Percentiles rank a stretch among this genome's conserved stretches.
Conservation (phyloP, 2,113 vertebrate genomes). For the Paramormyrops kingsleyae region DNA sequence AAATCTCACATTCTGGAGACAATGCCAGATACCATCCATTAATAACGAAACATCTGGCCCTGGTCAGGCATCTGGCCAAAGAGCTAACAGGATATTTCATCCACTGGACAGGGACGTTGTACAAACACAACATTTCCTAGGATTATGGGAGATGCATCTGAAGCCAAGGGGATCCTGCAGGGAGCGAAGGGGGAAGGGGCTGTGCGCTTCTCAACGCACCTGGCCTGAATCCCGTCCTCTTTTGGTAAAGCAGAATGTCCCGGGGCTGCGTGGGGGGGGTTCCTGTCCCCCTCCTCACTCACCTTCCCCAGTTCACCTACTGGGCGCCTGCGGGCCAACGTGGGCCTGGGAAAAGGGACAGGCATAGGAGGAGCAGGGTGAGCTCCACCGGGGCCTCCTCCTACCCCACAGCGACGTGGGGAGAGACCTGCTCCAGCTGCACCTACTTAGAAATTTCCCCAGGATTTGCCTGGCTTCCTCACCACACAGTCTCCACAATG, state of each 20-base stretch:
- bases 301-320: conserved; percentile 63
- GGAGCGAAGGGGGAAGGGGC: not conserved
- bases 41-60: not conserved
- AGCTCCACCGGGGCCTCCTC: not conserved
- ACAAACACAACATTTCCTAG: conserved; percentile 2
- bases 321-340: conserved; percentile 56
- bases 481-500: not conserved
- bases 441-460: not conserved
- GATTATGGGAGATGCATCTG: not conserved
- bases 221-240: conserved; percentile 64
- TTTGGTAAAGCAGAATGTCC: conserved; percentile 48
- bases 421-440: not conserved
- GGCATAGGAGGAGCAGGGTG: not conserved
- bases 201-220: conserved; percentile 51
- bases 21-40: not conserved
- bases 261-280: conserved; percentile 29
- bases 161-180: not conserved
- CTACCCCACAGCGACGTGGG: not conserved
- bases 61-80: not conserved
- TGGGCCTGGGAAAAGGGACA: conserved; percentile 53
- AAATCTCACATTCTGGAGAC: not conserved
- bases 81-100: not conserved
- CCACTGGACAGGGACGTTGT: not conserved
- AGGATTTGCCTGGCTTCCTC: not conserved
- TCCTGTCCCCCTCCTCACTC: conserved; percentile 75